Evolutionary conservation across 2,113 vertebrate genomes (phyloP).

Genomic region (Prochilodus magdalenae): DNA sequence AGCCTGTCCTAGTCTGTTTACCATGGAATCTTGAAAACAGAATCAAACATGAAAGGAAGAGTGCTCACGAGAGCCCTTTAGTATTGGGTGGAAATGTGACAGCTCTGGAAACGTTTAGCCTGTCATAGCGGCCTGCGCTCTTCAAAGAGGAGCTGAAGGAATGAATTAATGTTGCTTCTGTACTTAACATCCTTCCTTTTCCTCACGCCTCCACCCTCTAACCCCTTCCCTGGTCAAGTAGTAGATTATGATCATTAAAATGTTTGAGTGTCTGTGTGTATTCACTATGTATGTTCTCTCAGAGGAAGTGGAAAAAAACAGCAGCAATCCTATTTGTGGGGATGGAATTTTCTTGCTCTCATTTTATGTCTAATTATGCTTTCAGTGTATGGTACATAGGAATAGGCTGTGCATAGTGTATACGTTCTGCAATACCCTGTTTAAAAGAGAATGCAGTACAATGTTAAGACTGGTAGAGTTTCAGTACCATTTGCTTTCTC

Average conservation of each 20-base stretch:
- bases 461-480: no score
- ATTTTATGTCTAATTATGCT: background rate
- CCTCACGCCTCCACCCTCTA: constrained; percentile 47
- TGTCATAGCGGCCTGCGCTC: constrained; percentile 75
- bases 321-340: constrained; percentile 14
- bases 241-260: constrained; percentile 70
- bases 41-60: constrained; percentile 86
- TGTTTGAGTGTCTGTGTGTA: constrained; percentile 34
- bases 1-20: constrained; percentile 78
- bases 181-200: constrained; percentile 77
- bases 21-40: constrained; percentile 82
- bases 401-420: no score
- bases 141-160: constrained; percentile 77
- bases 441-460: no score
- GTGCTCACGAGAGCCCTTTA: constrained; percentile 76
- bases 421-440: no score
- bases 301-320: background rate
- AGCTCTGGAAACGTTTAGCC: constrained; percentile 83
- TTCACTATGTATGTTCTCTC: constrained; percentile 8
- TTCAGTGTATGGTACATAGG: background rate
- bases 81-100: constrained; percentile 81
- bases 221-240: constrained; percentile 54
- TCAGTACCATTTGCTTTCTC: no score
- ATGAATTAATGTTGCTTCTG: constrained; percentile 81
- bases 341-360: background rate